A percentile compares a stretch with the other conserved stretches of the same genome.
Conservation (phyloP, 2,113 vertebrate genomes). For the Empidonax traillii region DNA sequence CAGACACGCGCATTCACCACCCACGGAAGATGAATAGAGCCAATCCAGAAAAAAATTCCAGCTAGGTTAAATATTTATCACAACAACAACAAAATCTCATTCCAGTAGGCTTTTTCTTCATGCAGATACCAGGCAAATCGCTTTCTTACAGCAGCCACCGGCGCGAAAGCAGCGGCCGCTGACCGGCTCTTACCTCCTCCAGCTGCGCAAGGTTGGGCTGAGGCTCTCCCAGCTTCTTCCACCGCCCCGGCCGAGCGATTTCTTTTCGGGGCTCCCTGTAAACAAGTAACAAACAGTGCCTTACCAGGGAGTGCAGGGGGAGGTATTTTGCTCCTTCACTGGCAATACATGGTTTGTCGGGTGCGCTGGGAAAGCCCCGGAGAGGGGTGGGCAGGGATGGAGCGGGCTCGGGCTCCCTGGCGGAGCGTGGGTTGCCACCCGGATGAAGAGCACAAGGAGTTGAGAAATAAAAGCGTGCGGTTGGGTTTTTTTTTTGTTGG, state of each 20-base stretch:
- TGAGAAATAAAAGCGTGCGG: slow-evolving; percentile 31
- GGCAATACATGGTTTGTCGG: neutral
- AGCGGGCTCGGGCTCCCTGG: neutral
- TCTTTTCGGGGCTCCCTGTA: slow-evolving; percentile 66
- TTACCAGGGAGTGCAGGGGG: slow-evolving; percentile 41
- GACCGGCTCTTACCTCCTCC: slow-evolving; percentile 69
- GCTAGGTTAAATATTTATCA: slow-evolving; percentile 76
- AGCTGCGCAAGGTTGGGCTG: slow-evolving; percentile 6
- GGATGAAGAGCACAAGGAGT: neutral
- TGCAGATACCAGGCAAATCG: slow-evolving; percentile 15
- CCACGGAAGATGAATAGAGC: slow-evolving; percentile 42
- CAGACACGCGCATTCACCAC: slow-evolving; percentile 47
- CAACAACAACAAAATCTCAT: slow-evolving; percentile 20
- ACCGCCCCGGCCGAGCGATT: slow-evolving; percentile 12
- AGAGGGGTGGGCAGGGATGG: neutral
- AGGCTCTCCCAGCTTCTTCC: slow-evolving; percentile 9
- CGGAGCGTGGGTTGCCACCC: slow-evolving; percentile 34
- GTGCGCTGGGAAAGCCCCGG: neutral
- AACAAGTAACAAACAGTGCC: slow-evolving; percentile 71
- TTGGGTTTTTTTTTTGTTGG: neutral
- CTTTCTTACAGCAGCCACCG: neutral
- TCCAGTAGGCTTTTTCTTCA: neutral
- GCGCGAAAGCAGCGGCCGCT: neutral
- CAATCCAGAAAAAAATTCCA: slow-evolving; percentile 25
- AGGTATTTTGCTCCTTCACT: slow-evolving; percentile 40